phyloP scores from a whole-genome alignment of 1,140 invertebrate genomes.

The Cyrtorhinus lividipennis region DNA sequence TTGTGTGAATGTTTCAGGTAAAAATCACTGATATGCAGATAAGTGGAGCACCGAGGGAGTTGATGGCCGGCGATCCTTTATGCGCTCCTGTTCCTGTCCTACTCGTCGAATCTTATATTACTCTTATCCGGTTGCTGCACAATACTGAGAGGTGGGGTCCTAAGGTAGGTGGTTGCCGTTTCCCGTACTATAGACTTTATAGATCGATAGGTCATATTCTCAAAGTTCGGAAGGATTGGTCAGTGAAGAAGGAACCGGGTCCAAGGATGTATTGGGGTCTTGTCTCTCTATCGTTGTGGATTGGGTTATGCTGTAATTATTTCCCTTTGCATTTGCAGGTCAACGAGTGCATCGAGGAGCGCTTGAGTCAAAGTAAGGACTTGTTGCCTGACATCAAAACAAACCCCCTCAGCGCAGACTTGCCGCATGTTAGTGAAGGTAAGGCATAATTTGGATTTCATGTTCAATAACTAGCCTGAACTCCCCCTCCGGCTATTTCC shows the following conservation, averaged over 20 bases:
- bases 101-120: slow-evolving; percentile 37
- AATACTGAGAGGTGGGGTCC: slow-evolving; percentile 36
- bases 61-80: slow-evolving; percentile 44
- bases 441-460: no score
- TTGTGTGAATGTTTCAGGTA: slow-evolving; percentile 29
- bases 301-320: no score
- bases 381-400: slow-evolving; percentile 29
- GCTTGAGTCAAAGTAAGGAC: slow-evolving; percentile 33
- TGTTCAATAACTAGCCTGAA: no score
- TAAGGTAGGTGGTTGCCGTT: slow-evolving; percentile 29
- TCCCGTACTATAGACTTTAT: no score
- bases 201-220: no score
- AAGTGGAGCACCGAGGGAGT: slow-evolving; percentile 37
- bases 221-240: no score
- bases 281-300: no score
- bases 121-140: slow-evolving; percentile 40
- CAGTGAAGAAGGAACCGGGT: no score
- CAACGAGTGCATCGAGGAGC: slow-evolving; percentile 35
- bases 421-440: no score
- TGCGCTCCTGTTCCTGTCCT: slow-evolving; percentile 38
- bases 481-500: no score
- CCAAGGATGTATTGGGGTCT: no score
- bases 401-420: neutral
- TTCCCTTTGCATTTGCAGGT: no score
- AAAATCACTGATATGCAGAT: slow-evolving; percentile 52